Evolutionary conservation across 2,888 invertebrate species (phyloP).

Genomic region (Gordius sp.): DNA sequence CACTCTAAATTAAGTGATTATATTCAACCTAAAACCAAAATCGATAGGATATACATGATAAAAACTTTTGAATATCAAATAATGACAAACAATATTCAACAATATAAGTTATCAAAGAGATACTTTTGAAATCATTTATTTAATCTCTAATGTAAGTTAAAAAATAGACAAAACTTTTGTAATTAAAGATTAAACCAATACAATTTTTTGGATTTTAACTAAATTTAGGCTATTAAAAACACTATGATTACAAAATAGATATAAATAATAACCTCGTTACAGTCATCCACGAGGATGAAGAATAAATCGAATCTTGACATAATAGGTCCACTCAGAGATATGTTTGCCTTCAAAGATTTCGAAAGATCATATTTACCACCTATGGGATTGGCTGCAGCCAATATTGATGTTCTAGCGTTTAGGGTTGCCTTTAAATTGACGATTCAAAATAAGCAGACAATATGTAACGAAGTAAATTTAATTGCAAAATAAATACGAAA

Average conservation of each 20-base stretch:
- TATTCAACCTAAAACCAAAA: too few relatives aligned
- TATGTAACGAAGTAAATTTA: too few relatives aligned
- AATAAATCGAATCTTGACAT: slow-evolving; percentile 97
- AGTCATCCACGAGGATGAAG: slow-evolving; percentile 87
- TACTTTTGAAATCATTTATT: too few relatives aligned
- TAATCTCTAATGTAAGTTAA: too few relatives aligned
- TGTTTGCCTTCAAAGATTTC: slow-evolving; percentile 74
- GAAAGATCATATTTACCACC: slow-evolving; percentile 83
- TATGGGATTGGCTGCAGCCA: slow-evolving; percentile 91
- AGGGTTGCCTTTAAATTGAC: slow-evolving; percentile 65
- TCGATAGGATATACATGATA: too few relatives aligned
- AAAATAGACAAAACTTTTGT: background rate
- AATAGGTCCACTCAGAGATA: slow-evolving; percentile 69
- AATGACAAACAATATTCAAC: too few relatives aligned
- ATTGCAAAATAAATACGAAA: slow-evolving; percentile 5
- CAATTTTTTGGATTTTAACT: slow-evolving; percentile 2
- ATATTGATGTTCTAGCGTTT: slow-evolving; percentile 81
- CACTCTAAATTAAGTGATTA: too few relatives aligned
- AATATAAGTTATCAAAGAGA: too few relatives aligned
- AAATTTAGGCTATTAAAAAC: too few relatives aligned
- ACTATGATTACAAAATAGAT: too few relatives aligned
- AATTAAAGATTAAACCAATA: background rate
- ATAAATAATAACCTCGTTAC: slow-evolving; percentile 43
- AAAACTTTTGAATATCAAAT: too few relatives aligned
- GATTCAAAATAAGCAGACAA: slow-evolving; percentile 19